A percentile compares a stretch with the other conserved stretches of the same genome.
These are phyloP conservation scores for Leucophenga montana DNA, from an alignment of 2,888 invertebrate species.

Conservation along the genomic window DNA sequence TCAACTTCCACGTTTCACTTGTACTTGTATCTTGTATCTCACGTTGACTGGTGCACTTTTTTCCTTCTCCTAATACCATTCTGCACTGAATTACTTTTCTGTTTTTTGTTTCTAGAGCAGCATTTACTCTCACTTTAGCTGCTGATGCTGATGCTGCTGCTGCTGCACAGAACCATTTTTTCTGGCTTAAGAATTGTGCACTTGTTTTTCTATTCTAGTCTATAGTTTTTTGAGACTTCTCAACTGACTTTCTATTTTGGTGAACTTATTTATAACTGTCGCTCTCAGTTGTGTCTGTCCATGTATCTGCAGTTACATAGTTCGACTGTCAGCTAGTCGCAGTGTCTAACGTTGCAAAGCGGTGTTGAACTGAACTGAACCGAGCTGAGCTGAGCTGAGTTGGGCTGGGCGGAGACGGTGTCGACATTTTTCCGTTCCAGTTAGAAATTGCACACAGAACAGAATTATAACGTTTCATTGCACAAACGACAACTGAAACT, in stretches of 20 bases:
- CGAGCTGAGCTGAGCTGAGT: no score
- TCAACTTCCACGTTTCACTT: neutral
- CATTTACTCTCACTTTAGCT: no score
- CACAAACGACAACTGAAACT: constrained; percentile 9
- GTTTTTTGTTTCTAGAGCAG: neutral
- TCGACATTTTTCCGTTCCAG: constrained; percentile 14
- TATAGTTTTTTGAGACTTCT: neutral
- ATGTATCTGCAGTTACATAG: neutral
- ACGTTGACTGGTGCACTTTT: neutral
- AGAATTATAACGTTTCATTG: constrained; percentile 27
- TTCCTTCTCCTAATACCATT: neutral
- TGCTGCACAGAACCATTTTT: no score
- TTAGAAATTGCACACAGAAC: constrained; percentile 23
- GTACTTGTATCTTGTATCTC: constrained; percentile 2
- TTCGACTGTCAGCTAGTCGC: neutral
- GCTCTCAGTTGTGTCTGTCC: constrained; percentile 8
- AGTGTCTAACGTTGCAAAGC: neutral
- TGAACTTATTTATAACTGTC: constrained; percentile 28
- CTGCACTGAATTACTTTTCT: neutral
- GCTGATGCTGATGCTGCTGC: no score
- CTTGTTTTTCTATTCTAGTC: neutral
- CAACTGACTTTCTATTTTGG: constrained; percentile 20
- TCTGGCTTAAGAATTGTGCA: no score
- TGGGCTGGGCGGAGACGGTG: neutral
- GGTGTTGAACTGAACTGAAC: no score